Base-by-base conservation (phyloP, 2,888 invertebrate genomes). In the Deroplatys truncata region DNA sequence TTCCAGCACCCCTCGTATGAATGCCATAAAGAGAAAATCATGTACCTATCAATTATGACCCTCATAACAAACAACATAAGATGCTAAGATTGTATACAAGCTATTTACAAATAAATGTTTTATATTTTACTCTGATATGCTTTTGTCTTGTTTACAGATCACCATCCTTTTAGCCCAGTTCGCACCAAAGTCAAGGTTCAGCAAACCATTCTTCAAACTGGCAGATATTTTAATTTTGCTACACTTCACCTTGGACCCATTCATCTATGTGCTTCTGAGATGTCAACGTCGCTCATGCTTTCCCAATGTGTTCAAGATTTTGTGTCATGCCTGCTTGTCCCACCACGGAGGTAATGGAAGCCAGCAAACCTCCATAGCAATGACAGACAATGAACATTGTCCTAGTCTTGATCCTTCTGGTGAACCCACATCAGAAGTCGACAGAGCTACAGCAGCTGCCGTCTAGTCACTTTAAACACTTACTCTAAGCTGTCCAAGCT, bases 231-330 rank as follows among this genome's bases (percentile, higher is more conserved):
- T 97, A 90, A 96, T 98, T 94, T 96, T 97, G 88, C 93, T 97
- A 88, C 98, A 98, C 94, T 98, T 98, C 93, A 96, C 97, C 56
- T 94, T 97, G 91, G 97, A 98, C 93, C 98, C 98, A 2, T 96
- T 97, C 92, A 95, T 98, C 89, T 98, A 98, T 93, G 97, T 98
- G 87, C 94, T 97, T 49, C 95, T 97, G 93, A 95, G 97, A 90
- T 94, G 94, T 90, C 94, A 94, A 25, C 90, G 91, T 28, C 90
- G 90, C 7, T 89, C 91, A 0, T 91, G 91, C 28, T 87, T 91
- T 82, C 90, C 90, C 16, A 89, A 89, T 28, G 82, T 91, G 82
- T 84, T 91, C 83, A 91, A 91, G 89, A 28, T 91, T 25, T 29
- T 91, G 8, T 91, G 90, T 84, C 91, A 88, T 35, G 86, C 84